Percentiles rank a stretch among this genome's conserved stretches.
These are phyloP conservation scores for Trididemnum clinides DNA, from an alignment of 23 tunicate species.

Conservation along the genomic window DNA sequence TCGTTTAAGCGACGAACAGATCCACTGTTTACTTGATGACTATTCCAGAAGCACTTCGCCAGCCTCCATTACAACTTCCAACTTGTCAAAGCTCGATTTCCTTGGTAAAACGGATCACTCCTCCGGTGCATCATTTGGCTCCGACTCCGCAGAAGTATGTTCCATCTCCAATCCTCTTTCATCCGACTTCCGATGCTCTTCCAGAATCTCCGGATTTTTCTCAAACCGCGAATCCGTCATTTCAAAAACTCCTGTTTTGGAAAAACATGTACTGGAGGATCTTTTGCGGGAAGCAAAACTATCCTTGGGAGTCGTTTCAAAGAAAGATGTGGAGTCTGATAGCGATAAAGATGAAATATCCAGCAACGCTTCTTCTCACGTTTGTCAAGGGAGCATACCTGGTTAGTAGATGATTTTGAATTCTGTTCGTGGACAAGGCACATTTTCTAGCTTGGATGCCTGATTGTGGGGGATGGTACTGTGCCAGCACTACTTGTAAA, in stretches of 20 bases:
- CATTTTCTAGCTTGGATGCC: no score
- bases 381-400: no score
- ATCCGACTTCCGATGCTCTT: background rate
- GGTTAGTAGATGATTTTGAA: no score
- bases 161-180: background rate
- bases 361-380: no score
- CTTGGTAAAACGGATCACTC: background rate
- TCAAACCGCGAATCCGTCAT: background rate
- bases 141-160: background rate
- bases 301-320: constrained; percentile 16
- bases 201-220: background rate
- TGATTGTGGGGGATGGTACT: no score
- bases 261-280: background rate
- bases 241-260: background rate
- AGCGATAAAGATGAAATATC: no score
- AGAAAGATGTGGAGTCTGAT: no score
- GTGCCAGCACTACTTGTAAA: no score
- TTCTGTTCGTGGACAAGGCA: no score
- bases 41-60: constrained; percentile 59
- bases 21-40: constrained; percentile 68
- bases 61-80: constrained; percentile 40
- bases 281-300: constrained; percentile 9
- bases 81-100: background rate
- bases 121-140: background rate
- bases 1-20: constrained; percentile 49